These are phyloP conservation scores for Gallinago undulata DNA, from an alignment of 2,113 vertebrate genomes.

Conservation along the genomic window DNA sequence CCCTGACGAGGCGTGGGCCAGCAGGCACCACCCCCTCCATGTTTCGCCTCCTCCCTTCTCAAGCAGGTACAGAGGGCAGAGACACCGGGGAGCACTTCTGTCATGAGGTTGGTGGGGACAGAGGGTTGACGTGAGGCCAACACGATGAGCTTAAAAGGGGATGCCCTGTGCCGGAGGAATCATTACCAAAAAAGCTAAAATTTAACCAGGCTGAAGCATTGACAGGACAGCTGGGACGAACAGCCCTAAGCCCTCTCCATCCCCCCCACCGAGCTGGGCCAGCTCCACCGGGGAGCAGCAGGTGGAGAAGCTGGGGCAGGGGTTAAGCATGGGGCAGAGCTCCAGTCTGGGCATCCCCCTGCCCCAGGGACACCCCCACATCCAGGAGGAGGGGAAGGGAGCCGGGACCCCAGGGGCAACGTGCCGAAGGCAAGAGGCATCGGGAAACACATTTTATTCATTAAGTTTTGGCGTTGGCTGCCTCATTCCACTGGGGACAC, in stretches of 20 bases:
- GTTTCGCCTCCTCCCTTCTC: background rate
- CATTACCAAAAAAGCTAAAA: no score
- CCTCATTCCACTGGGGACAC: background rate
- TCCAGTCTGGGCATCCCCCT: rapidly evolving
- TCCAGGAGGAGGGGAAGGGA: rapidly evolving
- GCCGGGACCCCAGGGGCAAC: rapidly evolving
- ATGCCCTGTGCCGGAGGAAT: rapidly evolving
- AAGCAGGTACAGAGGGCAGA: background rate
- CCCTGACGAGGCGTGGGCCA: background rate
- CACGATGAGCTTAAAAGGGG: rapidly evolving
- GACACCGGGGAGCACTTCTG: background rate
- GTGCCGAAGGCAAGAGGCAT: rapidly evolving
- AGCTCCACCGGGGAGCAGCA: rapidly evolving
- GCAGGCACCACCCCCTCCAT: rapidly evolving
- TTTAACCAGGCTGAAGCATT: rapidly evolving
- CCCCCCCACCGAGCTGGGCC: rapidly evolving
- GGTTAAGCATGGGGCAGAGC: rapidly evolving
- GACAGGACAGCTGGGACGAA: rapidly evolving
- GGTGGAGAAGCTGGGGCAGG: background rate
- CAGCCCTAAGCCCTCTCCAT: background rate
- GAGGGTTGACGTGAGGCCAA: rapidly evolving
- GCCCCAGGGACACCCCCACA: rapidly evolving
- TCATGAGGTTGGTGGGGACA: rapidly evolving
- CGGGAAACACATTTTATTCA: background rate
- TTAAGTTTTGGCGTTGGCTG: background rate